These are phyloP conservation scores for Equus quagga DNA, from an alignment of 2,113 vertebrate species.

Conservation along the genomic window DNA sequence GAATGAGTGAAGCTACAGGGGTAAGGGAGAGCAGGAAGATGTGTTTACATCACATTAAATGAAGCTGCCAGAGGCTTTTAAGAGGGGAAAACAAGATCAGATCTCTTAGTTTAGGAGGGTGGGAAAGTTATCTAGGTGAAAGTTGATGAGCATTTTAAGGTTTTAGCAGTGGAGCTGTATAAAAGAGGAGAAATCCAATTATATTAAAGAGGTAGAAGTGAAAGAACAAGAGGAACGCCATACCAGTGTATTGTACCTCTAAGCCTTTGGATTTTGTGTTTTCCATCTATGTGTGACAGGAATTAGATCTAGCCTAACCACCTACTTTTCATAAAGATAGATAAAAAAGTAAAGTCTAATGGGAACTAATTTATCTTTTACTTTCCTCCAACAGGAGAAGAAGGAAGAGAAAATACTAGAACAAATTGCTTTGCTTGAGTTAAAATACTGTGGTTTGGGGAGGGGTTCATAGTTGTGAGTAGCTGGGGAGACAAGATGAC, in stretches of 20 bases:
- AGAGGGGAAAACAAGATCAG: not conserved
- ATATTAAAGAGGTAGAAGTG: not conserved
- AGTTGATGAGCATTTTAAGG: not conserved
- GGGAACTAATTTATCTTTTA: not conserved
- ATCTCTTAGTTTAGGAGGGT: not conserved
- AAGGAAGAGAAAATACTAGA: not conserved
- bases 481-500: not conserved
- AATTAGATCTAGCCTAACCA: not conserved
- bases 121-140: not conserved
- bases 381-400: not conserved
- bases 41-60: not conserved
- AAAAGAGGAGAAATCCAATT: not conserved
- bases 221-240: not conserved
- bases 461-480: not conserved
- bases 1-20: not conserved
- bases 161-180: not conserved
- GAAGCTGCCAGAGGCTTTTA: not conserved
- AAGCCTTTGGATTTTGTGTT: not conserved
- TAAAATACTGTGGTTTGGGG: not conserved
- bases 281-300: not conserved
- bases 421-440: not conserved
- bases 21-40: not conserved
- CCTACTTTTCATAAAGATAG: not conserved
- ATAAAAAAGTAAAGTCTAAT: not conserved
- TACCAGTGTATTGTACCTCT: not conserved